These are phyloP conservation scores for Lepidocyrtoides sp. DNA, from an alignment of 2,888 invertebrate species.

Conservation along the genomic window DNA sequence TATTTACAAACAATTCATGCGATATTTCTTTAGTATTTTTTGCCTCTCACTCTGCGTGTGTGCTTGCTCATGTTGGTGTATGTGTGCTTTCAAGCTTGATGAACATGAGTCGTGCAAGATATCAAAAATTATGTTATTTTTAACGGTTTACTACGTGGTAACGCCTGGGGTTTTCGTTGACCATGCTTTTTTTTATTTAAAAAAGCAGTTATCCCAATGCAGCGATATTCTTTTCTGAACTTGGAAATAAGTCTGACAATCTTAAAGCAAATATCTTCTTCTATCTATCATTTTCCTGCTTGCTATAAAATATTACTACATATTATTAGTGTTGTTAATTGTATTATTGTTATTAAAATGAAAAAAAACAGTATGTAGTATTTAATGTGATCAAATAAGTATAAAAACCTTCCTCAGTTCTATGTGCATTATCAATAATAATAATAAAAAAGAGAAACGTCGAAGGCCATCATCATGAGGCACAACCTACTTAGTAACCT, in stretches of 20 bases:
- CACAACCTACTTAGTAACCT: not conserved
- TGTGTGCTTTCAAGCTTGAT: not conserved
- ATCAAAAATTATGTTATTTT: constrained; percentile 1
- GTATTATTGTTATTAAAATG: constrained; percentile 1
- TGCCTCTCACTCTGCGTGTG: not conserved
- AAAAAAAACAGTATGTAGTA: not conserved
- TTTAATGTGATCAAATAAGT: constrained; percentile 7
- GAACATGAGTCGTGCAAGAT: not conserved
- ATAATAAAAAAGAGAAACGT: not conserved
- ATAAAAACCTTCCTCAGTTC: constrained; percentile 22
- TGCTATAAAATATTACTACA: no score
- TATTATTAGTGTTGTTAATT: no score
- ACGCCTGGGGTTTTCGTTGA: not conserved
- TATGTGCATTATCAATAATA: constrained; percentile 26
- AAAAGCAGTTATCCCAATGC: not conserved
- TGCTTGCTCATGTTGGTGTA: not conserved
- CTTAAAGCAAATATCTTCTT: no score
- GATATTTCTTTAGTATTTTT: not conserved
- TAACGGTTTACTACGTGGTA: not conserved
- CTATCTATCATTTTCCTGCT: no score
- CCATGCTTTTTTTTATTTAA: not conserved
- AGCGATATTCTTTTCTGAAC: constrained; percentile 4
- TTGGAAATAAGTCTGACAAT: not conserved
- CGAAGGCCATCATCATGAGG: constrained; percentile 17
- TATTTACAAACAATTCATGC: not conserved